These are phyloP conservation scores for Monopterus albus DNA, from an alignment of 2,113 vertebrate genomes.

Conservation along the genomic window DNA sequence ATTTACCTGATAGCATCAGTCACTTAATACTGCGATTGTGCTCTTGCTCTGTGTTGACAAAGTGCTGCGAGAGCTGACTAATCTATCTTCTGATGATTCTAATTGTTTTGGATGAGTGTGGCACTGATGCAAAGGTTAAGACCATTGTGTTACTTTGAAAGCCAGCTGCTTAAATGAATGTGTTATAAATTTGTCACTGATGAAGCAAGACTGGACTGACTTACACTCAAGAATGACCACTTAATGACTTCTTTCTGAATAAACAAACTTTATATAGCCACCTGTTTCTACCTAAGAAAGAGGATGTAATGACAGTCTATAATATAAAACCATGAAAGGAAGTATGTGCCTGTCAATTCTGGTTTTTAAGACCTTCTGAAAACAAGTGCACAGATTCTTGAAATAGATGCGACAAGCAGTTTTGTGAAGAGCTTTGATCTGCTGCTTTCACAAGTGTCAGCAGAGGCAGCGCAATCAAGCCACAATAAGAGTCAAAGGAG, in stretches of 20 bases:
- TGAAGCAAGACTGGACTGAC: constrained; percentile 30
- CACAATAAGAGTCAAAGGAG: constrained; percentile 61
- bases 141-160: constrained; percentile 46
- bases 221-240: constrained; percentile 1
- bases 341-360: constrained; percentile 38
- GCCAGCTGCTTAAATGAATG: background rate
- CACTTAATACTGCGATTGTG: constrained; percentile 36
- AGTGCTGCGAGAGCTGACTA: constrained; percentile 49
- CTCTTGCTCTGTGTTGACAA: constrained; percentile 54
- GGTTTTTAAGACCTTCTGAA: constrained; percentile 45
- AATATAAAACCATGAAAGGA: constrained; percentile 23
- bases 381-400: constrained; percentile 38
- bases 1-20: constrained; percentile 66
- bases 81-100: constrained; percentile 70
- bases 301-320: background rate
- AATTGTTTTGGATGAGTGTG: constrained; percentile 75
- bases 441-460: constrained; percentile 69
- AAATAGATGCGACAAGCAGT: constrained; percentile 49
- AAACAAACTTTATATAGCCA: background rate
- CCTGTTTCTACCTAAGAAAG: background rate
- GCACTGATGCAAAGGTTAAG: constrained; percentile 63
- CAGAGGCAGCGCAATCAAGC: constrained; percentile 58
- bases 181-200: constrained; percentile 46
- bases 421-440: constrained; percentile 64
- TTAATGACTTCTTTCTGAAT: constrained; percentile 27